phyloP scores from a whole-genome alignment of 2,888 invertebrate genomes.

The Ametastegia equiseti region DNA sequence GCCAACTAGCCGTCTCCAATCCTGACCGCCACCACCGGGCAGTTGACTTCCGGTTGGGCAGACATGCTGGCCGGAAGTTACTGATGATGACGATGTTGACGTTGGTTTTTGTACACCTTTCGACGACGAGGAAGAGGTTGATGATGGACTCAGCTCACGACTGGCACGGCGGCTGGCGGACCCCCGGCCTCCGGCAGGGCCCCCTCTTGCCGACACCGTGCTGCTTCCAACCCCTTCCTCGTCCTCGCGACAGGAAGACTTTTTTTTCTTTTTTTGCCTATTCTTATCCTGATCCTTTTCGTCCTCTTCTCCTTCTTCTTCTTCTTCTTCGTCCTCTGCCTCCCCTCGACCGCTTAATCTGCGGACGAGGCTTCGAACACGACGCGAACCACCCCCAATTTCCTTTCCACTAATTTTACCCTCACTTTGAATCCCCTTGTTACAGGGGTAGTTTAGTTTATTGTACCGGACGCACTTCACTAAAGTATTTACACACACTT shows the following conservation, averaged over 20 bases:
- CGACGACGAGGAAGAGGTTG: conserved; percentile 36
- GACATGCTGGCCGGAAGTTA: conserved; percentile 33
- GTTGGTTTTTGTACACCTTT: conserved; percentile 6
- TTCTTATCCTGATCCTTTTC: too few species aligned
- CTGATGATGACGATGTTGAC: too few species aligned
- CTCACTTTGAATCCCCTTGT: not conserved
- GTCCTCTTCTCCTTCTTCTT: conserved; percentile 6
- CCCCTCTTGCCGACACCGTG: conserved; percentile 71
- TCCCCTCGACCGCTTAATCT: conserved; percentile 63
- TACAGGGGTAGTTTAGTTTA: too few species aligned
- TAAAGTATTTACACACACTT: not conserved
- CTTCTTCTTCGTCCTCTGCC: conserved; percentile 57
- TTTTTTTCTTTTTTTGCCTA: conserved; percentile 21
- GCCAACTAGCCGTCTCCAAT: conserved; percentile 74
- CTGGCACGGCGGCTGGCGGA: conserved; percentile 70
- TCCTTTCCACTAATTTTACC: not conserved
- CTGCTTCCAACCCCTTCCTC: conserved; percentile 56
- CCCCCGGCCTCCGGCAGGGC: conserved; percentile 63
- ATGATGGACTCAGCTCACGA: conserved; percentile 69
- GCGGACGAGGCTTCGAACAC: conserved; percentile 63
- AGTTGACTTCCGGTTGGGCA: conserved; percentile 9
- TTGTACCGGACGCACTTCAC: not conserved
- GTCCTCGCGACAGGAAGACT: not conserved
- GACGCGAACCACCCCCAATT: conserved; percentile 6
- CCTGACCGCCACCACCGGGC: conserved; percentile 62